Evolutionary conservation across 2,888 invertebrate genomes (phyloP).

Genomic region (Tetrapedia diversipes): DNA sequence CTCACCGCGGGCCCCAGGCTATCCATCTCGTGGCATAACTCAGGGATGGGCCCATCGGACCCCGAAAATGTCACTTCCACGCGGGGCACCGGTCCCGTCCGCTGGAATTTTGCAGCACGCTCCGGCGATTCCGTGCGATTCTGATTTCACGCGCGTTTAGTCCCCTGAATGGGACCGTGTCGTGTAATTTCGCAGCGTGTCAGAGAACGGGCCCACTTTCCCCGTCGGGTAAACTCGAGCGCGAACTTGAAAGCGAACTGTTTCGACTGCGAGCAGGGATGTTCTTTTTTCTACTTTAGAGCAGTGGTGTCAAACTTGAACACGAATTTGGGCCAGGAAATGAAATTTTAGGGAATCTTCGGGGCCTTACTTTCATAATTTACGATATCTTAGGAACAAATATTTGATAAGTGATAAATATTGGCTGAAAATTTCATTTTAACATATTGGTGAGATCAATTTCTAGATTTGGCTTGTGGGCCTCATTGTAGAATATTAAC

Average conservation of each 20-base stretch:
- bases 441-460: too few species aligned
- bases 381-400: too few species aligned
- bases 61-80: conserved; percentile 74
- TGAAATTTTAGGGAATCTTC: too few species aligned
- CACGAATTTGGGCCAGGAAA: too few species aligned
- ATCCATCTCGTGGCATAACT: conserved; percentile 80
- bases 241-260: too few species aligned
- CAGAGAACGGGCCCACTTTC: background rate
- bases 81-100: conserved; percentile 43
- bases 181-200: background rate
- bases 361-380: too few species aligned
- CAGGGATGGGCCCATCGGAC: conserved; percentile 75
- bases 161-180: background rate
- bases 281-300: too few species aligned
- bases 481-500: too few species aligned
- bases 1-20: conserved; percentile 81
- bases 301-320: too few species aligned
- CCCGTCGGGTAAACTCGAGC: background rate
- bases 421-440: too few species aligned
- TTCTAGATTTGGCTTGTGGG: too few species aligned
- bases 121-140: background rate
- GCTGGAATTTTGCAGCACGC: conserved; percentile 35
- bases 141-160: conserved; percentile 8
- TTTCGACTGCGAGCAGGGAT: background rate
- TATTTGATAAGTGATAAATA: too few species aligned